These are phyloP conservation scores for Xenopus borealis DNA, from an alignment of 2,113 vertebrate genomes.

Conservation along the genomic window DNA sequence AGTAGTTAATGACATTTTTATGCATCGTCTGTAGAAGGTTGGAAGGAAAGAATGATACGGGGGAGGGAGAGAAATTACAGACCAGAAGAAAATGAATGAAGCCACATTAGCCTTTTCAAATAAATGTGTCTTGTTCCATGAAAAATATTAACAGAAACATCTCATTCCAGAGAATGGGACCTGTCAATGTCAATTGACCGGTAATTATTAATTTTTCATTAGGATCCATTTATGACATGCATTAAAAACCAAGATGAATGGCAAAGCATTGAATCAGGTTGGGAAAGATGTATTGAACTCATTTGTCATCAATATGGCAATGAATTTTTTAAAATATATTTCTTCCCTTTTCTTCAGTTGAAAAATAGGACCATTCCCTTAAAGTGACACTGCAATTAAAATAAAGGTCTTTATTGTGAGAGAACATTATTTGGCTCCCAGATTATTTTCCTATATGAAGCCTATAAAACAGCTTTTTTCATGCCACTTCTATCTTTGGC, in stretches of 20 bases:
- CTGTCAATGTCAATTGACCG: slow-evolving; percentile 44
- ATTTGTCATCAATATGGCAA: slow-evolving; percentile 48
- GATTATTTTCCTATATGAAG: no score
- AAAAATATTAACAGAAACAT: slow-evolving; percentile 34
- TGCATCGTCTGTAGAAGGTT: slow-evolving; percentile 31
- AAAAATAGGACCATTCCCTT: not conserved
- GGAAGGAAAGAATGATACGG: not conserved
- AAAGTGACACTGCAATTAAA: no score
- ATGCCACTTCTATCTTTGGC: no score
- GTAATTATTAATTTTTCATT: slow-evolving; percentile 50
- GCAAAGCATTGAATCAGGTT: slow-evolving; percentile 4
- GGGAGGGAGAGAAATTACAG: slow-evolving; percentile 27
- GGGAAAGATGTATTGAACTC: slow-evolving; percentile 41
- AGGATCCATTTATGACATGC: slow-evolving; percentile 42
- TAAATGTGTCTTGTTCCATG: slow-evolving; percentile 39
- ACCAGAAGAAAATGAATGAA: slow-evolving; percentile 4
- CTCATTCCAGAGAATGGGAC: slow-evolving; percentile 17
- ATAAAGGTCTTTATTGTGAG: no score
- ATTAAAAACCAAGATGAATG: slow-evolving; percentile 48
- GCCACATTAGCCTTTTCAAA: slow-evolving; percentile 43
- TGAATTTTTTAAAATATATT: not conserved
- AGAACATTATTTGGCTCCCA: no score
- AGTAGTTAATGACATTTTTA: slow-evolving; percentile 52
- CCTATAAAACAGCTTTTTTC: no score
- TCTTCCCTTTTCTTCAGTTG: not conserved